Evolutionary conservation across 2,113 vertebrate genomes (phyloP), one percentile per base, ranked within the genome.

Genomic region (Dryoscopus gambensis): DNA sequence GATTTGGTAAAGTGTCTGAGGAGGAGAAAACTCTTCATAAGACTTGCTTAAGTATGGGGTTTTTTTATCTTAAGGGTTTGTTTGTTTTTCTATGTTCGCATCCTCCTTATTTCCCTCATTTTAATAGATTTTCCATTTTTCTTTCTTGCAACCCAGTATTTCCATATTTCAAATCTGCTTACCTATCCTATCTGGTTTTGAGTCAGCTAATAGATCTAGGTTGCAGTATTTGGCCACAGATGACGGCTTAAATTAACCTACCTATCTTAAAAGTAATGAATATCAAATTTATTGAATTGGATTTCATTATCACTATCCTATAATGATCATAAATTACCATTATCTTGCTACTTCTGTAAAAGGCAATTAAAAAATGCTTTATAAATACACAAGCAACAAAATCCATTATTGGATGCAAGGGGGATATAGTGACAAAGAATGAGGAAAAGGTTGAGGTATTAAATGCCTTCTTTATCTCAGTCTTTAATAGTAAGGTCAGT

Each of bases 31-130:
- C 4, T 37, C 10, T 64, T 8, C 20, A 46, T 62, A 47, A 87
- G 23, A 31, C 8, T 39, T 60, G 1, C 1, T 31, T 5, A 14
- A 13, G 7, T 74, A 33, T 57, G 28, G 14, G 1, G 1, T 2
- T 9, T 49, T 17, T 82, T 19, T 74, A 57, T 15, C 15, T 1
- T 52, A 46, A 59, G 9, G 11, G 1, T 28, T 39, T 15, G 8
- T 13, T 47, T 60, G 2, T 10, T 35, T 40, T 62, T 19, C 9
- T 44, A 21, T 28, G 13, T 18, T 90, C 9, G 30, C 5, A 50
- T 15, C 4, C 4, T 14, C 18, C 47, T 8, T 62, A 6, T 76
- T 89, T 62, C 21, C 13, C 9, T 56, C 53, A 55, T 87, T 92
- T 49, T 4, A 5, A 46, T 57, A 50, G 15, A 33, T 87, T 68